Evolutionary conservation across 2,888 invertebrate genomes (phyloP).

Genomic region (Artemia sinica): DNA sequence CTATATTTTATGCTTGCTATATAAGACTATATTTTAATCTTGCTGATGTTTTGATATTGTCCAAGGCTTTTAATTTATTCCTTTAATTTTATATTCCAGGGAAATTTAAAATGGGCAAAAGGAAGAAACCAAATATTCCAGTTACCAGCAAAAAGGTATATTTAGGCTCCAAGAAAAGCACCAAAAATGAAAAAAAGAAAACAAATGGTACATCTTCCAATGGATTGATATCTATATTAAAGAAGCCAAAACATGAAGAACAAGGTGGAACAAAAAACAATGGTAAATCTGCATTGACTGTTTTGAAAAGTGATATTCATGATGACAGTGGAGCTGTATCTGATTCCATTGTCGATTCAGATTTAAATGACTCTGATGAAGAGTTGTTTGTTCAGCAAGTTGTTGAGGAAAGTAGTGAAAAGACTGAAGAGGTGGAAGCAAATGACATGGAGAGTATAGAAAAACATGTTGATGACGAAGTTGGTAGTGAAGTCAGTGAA

Average conservation of each 20-base stretch:
- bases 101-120: not conserved
- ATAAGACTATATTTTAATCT: no score
- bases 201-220: no score
- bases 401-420: not conserved
- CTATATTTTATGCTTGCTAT: no score
- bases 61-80: not conserved
- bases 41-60: no score
- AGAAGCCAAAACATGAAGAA: no score
- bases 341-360: not conserved
- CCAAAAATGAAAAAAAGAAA: no score
- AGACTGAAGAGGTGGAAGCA: not conserved
- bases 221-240: no score
- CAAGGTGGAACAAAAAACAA: no score
- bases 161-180: not conserved
- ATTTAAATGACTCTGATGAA: constrained; percentile 5
- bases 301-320: no score
- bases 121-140: not conserved
- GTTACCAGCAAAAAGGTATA: not conserved
- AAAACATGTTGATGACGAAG: not conserved
- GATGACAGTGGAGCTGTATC: not conserved
- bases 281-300: no score
- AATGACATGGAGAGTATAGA: not conserved
- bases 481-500: not conserved
- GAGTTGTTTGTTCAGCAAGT: not conserved
- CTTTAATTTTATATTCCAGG: no score